phyloP scores from a whole-genome alignment of 2,888 invertebrate species.

The Drosophila mettleri region DNA sequence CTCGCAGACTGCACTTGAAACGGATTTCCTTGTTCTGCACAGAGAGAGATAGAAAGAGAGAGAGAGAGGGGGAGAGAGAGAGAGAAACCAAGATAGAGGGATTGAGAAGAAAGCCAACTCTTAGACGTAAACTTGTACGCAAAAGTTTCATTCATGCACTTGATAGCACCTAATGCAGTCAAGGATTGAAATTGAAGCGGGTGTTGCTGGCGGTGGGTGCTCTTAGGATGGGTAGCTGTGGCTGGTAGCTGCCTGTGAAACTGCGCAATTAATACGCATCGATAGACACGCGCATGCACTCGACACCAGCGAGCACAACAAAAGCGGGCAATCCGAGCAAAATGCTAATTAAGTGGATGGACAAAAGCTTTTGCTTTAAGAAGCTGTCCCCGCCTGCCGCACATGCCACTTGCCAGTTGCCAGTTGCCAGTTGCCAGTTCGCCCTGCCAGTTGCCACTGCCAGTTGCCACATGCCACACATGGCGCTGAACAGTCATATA shows the following conservation, averaged over 20 bases:
- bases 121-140: slow-evolving; percentile 49
- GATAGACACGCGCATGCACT: slow-evolving; percentile 79
- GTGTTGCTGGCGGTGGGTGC: slow-evolving; percentile 2
- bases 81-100: not conserved
- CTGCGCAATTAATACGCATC: slow-evolving; percentile 80
- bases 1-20: slow-evolving; percentile 61
- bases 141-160: slow-evolving; percentile 62
- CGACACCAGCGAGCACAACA: slow-evolving; percentile 53
- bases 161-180: slow-evolving; percentile 67
- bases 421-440: slow-evolving; percentile 13
- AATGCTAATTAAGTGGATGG: slow-evolving; percentile 77
- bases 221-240: not conserved
- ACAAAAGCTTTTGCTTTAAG: slow-evolving; percentile 46
- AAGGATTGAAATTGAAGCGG: slow-evolving; percentile 47
- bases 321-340: slow-evolving; percentile 62
- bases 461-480: slow-evolving; percentile 30
- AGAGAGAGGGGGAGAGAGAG: not conserved
- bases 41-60: not conserved
- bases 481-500: slow-evolving; percentile 63
- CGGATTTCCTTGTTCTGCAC: slow-evolving; percentile 74
- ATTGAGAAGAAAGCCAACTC: not conserved
- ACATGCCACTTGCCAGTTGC: slow-evolving; percentile 23
- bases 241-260: slow-evolving; percentile 34
- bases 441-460: slow-evolving; percentile 13
- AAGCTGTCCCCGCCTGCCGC: slow-evolving; percentile 9